phyloP scores from a whole-genome alignment of 2,113 vertebrate species.

The Lota lota region DNA sequence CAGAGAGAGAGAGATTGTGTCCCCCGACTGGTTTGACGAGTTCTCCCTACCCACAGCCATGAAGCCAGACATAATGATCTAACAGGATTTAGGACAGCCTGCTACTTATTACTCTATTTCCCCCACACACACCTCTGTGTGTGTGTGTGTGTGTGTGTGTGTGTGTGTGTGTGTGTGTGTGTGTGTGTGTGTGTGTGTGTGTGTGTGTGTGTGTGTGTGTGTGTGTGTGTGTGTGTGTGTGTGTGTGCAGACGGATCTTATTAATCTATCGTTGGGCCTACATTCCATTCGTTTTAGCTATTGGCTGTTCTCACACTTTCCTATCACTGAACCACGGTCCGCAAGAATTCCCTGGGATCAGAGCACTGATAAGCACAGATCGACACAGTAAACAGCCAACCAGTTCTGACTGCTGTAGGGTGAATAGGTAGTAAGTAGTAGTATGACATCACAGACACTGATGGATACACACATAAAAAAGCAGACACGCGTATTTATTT shows the following conservation, averaged over 20 bases:
- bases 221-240: conserved; percentile 17
- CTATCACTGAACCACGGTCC: conserved; percentile 44
- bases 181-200: conserved; percentile 6
- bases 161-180: conserved; percentile 1
- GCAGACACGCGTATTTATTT: neutral
- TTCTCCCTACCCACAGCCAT: conserved; percentile 40
- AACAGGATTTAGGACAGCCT: conserved; percentile 51
- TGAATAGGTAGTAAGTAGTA: conserved; percentile 8
- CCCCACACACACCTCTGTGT: conserved; percentile 7
- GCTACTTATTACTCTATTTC: conserved; percentile 46
- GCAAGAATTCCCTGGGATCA: conserved; percentile 42
- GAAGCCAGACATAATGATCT: conserved; percentile 48
- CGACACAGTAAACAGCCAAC: conserved; percentile 55
- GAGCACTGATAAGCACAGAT: conserved; percentile 51
- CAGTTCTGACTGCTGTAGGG: conserved; percentile 21
- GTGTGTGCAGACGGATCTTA: conserved; percentile 8
- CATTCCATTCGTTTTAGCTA: conserved; percentile 29
- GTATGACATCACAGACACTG: neutral
- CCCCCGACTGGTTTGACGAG: conserved; percentile 60
- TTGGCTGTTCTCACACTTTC: conserved; percentile 51
- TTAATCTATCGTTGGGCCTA: conserved; percentile 3
- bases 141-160: conserved; percentile 17
- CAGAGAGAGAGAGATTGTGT: conserved; percentile 21
- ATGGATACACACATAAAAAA: neutral
- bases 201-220: conserved; percentile 7